Percentiles rank a stretch among this genome's conserved stretches.
phyloP scores from a whole-genome alignment of 2,888 invertebrate species.

The Ormyrus thymus region DNA sequence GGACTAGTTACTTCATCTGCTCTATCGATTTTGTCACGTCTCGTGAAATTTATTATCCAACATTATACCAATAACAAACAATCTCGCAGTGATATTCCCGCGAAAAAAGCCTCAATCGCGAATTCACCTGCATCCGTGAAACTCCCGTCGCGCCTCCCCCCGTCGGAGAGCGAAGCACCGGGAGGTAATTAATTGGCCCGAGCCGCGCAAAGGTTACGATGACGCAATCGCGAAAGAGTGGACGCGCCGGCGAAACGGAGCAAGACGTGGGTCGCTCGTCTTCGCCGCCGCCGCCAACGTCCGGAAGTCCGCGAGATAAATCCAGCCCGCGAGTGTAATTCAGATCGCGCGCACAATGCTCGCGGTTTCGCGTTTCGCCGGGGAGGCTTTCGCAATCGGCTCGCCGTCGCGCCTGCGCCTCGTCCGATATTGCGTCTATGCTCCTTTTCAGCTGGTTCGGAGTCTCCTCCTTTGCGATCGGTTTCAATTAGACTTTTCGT shows the following conservation, averaged over 20 bases:
- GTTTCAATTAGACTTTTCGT: too few species aligned
- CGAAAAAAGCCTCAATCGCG: too few species aligned
- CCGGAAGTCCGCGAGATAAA: constrained; percentile 44
- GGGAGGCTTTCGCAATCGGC: constrained; percentile 48
- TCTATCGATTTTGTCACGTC: too few species aligned
- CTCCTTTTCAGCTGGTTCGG: too few species aligned
- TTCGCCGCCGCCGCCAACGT: background rate
- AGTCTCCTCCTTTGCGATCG: too few species aligned
- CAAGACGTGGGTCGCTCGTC: constrained; percentile 32
- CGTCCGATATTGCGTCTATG: constrained; percentile 33
- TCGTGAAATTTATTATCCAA: too few species aligned
- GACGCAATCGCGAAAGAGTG: constrained; percentile 24
- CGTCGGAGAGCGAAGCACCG: too few species aligned
- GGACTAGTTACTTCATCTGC: too few species aligned
- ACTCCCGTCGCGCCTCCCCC: too few species aligned
- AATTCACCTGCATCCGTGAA: too few species aligned
- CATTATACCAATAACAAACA: too few species aligned
- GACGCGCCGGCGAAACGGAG: constrained; percentile 51
- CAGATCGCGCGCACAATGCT: constrained; percentile 65
- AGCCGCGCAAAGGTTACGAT: constrained; percentile 12
- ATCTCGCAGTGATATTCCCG: too few species aligned
- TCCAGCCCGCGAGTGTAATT: constrained; percentile 60
- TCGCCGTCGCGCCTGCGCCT: background rate
- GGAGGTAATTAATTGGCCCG: constrained; percentile 6
- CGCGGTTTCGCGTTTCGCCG: constrained; percentile 67